Percentiles rank a stretch among this genome's conserved stretches.
phyloP scores from a whole-genome alignment of 2,113 vertebrate genomes.

The Corythornis vintsioides region DNA sequence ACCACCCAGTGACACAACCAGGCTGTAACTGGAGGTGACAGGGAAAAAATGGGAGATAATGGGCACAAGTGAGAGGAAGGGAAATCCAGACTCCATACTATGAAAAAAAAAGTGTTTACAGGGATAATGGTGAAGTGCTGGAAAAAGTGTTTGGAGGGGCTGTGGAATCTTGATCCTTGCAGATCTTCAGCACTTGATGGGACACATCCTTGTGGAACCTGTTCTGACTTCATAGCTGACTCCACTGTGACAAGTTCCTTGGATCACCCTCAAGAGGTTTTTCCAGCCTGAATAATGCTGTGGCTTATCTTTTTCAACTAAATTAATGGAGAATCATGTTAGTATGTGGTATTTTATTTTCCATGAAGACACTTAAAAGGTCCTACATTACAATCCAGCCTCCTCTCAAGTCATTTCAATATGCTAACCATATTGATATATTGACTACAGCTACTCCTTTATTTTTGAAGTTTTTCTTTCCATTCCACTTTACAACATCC shows the following conservation, averaged over 20 bases:
- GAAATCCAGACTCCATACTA: not conserved
- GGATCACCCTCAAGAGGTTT: not conserved
- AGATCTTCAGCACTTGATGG: not conserved
- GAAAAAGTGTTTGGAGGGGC: not conserved
- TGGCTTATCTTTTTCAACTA: not conserved
- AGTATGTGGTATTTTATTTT: not conserved
- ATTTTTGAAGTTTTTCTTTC: not conserved
- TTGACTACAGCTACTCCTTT: not conserved
- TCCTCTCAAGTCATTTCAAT: not conserved
- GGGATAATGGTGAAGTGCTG: not conserved
- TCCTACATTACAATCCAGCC: not conserved
- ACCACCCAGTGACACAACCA: not conserved
- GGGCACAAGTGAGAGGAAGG: not conserved
- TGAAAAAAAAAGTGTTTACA: not conserved
- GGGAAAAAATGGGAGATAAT: not conserved
- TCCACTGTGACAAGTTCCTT: not conserved
- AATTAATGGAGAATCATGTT: not conserved
- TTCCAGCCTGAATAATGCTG: not conserved
- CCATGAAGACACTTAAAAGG: not conserved
- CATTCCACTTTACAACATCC: not conserved
- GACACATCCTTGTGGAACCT: rapidly evolving
- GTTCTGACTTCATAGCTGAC: not conserved
- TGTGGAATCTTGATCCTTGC: not conserved
- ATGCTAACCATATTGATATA: not conserved
- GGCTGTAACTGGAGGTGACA: not conserved